These are phyloP conservation scores for Oriolus oriolus DNA, from an alignment of 2,113 vertebrate species.

Conservation along the genomic window DNA sequence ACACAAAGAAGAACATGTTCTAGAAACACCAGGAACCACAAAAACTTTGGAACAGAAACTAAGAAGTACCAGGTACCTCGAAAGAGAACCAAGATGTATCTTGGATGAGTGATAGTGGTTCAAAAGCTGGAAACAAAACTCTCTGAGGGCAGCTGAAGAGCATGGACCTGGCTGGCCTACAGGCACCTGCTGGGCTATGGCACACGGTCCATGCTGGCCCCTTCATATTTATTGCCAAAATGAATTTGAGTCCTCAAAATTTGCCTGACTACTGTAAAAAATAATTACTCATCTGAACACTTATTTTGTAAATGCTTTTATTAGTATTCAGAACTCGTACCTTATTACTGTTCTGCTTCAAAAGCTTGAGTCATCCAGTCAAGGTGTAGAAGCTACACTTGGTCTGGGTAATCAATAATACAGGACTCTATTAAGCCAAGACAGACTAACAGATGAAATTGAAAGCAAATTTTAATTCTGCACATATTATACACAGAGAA, in stretches of 20 bases:
- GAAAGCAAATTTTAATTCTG: background rate
- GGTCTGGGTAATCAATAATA: background rate
- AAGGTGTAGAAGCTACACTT: background rate
- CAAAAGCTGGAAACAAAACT: background rate
- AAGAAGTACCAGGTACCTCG: background rate
- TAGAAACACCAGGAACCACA: background rate
- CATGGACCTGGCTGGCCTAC: background rate
- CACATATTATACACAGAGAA: background rate
- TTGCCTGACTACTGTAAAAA: background rate
- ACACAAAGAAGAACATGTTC: background rate
- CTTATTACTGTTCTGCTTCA: background rate
- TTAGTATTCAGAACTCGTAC: background rate
- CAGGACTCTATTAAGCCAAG: background rate
- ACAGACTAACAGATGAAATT: background rate
- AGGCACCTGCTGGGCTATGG: background rate
- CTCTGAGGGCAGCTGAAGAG: background rate
- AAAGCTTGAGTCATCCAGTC: background rate
- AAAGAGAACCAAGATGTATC: background rate
- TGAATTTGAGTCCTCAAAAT: background rate
- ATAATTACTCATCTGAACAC: background rate
- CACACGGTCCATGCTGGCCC: fast-evolving
- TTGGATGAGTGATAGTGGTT: background rate
- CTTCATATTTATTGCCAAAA: background rate
- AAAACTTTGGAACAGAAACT: background rate
- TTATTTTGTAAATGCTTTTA: background rate